phyloP scores from a whole-genome alignment of 2,888 invertebrate species.

The Tetragonula carbonaria region DNA sequence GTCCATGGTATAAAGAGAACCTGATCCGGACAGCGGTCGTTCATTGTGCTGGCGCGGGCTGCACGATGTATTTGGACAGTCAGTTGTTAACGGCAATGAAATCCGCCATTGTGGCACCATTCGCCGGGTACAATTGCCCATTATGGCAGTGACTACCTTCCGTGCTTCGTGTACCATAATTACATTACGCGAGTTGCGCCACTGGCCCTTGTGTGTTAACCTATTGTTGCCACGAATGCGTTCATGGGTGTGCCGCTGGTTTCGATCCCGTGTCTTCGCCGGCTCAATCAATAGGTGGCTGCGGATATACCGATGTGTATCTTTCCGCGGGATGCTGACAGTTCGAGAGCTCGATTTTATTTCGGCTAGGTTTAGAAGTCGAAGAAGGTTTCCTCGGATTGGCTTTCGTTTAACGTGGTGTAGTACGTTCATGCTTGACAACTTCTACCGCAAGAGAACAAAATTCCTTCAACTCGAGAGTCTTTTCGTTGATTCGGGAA shows the following conservation, averaged over 20 bases:
- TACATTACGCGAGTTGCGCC: conserved; percentile 76
- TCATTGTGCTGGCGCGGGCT: conserved; percentile 76
- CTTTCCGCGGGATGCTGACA: neutral
- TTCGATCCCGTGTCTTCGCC: conserved; percentile 56
- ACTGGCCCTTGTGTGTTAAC: conserved; percentile 59
- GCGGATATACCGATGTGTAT: conserved; percentile 7
- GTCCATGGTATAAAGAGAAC: conserved; percentile 76
- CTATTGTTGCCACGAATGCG: conserved; percentile 69
- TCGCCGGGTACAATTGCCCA: conserved; percentile 78
- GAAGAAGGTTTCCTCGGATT: neutral
- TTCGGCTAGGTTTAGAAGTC: neutral
- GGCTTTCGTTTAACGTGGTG: neutral
- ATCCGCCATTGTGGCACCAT: conserved; percentile 79
- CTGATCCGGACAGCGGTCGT: conserved; percentile 75
- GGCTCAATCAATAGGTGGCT: conserved; percentile 51
- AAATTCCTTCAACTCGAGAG: too few relatives aligned
- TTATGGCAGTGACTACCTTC: conserved; percentile 78
- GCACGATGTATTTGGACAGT: conserved; percentile 79
- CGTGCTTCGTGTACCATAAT: conserved; percentile 77
- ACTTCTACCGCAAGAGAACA: too few relatives aligned
- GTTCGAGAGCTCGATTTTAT: neutral
- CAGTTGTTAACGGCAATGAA: conserved; percentile 80
- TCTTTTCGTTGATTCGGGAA: too few relatives aligned
- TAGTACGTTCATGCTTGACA: too few relatives aligned
- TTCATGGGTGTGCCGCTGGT: conserved; percentile 60